A percentile compares a stretch with the other conserved stretches of the same genome.
Evolutionary conservation across 2,113 vertebrate species (phyloP).

Genomic region (Sclerurus mexicanus): DNA sequence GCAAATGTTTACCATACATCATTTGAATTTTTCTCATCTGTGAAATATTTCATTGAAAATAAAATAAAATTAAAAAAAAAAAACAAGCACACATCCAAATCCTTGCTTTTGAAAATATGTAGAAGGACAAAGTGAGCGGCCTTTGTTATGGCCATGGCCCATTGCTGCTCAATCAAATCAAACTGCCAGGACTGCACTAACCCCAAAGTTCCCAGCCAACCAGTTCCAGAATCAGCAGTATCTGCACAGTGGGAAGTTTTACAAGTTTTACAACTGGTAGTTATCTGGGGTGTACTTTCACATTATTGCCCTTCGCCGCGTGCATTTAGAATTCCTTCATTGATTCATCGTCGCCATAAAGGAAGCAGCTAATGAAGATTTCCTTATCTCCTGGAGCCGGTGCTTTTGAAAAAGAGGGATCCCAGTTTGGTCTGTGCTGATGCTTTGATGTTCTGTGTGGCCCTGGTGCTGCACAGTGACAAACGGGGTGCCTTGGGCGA

Average conservation of each 20-base stretch:
- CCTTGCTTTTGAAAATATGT: background rate
- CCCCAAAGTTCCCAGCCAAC: background rate
- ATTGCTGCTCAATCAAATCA: background rate
- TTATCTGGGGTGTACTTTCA: background rate
- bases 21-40: slow-evolving; percentile 6
- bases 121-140: background rate
- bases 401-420: slow-evolving; percentile 1
- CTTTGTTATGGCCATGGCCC: background rate
- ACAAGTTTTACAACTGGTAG: background rate
- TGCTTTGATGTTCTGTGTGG: background rate
- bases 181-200: background rate
- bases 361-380: slow-evolving; percentile 44
- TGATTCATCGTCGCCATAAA: background rate
- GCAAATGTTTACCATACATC: slow-evolving; percentile 2
- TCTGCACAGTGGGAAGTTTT: background rate
- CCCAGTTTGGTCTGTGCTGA: background rate
- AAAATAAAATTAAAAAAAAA: background rate
- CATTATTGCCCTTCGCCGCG: background rate
- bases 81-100: background rate
- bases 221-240: background rate
- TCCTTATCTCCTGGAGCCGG: background rate
- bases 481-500: background rate
- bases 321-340: background rate
- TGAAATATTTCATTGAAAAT: background rate
- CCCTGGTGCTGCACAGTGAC: background rate